Base-by-base conservation (phyloP, 2,113 vertebrate genomes). In the Pachycephala philippinensis region DNA sequence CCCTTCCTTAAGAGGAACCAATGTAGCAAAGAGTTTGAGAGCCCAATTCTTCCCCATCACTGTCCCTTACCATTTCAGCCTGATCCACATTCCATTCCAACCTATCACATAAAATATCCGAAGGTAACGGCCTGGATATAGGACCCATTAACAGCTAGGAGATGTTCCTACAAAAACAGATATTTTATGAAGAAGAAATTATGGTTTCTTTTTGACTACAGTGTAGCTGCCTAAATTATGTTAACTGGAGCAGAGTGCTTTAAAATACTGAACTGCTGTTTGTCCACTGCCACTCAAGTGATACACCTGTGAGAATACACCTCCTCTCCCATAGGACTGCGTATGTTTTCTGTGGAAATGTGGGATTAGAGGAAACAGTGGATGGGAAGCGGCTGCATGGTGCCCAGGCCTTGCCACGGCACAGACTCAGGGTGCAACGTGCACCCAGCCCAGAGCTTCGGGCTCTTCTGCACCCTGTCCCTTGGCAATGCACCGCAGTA, bases 371-470 rank as follows among this genome's bases (percentile, higher is more conserved):
- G 23, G 54, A 22, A 72, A 47, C 31, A 54, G 21, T 0, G 6
- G 56, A n/a, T 17, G 15, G 33, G 72, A 66, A 63, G 23, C 20
- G 11, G 10, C 33, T 71, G n/a, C 17, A 20, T 1, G 1, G 6
- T 14, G 21, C 23, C 33, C 17, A 53, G 39, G 5, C 2, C 4
- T 68, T 60, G 42, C 17, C 20, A n/a, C 20, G 40, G 24, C 39
- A 52, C 2, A 23, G 70, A 15, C 28, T 42, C 3, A 1, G 24
- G 9, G 12, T 40, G 17, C 15, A 19, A 6, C 6, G 8, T 0
- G 0, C 5, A 10, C 19, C 9, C 60, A 53, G 2, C 2, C 5
- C 31, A 56, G 28, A 74, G 4, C 9, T 50, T 35, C 0, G 0
- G 18, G 5, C 33, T 39, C 23, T 35, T 31, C 35, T 15, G 3